A percentile compares a stretch with the other conserved stretches of the same genome.
Conservation (phyloP, 2,113 vertebrate species). For the Pluvialis apricaria region DNA sequence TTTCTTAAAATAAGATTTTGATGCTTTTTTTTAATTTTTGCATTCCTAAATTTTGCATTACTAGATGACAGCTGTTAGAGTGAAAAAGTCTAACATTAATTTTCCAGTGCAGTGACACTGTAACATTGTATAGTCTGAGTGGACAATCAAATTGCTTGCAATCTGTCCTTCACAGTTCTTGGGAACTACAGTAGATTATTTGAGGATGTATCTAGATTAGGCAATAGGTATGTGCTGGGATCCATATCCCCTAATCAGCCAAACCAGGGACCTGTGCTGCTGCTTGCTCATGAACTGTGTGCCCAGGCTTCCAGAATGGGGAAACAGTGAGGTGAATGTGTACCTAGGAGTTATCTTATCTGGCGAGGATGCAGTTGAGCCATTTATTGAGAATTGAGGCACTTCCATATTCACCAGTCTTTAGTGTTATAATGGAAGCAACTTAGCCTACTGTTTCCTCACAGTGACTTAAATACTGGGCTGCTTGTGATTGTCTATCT, state of each 20-base stretch:
- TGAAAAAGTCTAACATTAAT: neutral
- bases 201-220: neutral
- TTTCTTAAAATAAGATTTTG: neutral
- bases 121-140: neutral
- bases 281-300: neutral
- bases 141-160: neutral
- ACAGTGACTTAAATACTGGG: neutral
- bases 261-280: rapidly evolving
- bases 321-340: neutral
- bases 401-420: neutral
- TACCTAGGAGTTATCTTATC: neutral
- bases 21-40: neutral
- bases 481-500: neutral
- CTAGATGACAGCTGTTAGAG: neutral
- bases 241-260: neutral
- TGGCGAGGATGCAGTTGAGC: neutral
- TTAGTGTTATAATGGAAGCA: neutral
- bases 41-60: neutral
- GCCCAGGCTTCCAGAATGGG: neutral
- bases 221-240: neutral
- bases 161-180: neutral
- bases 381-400: neutral
- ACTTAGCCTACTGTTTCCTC: neutral
- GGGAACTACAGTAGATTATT: neutral
- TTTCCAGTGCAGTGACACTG: neutral